Percentiles rank a stretch among this genome's conserved stretches.
These are phyloP conservation scores for Ligdia adustata DNA, from an alignment of 2,888 invertebrate genomes.

Conservation along the genomic window DNA sequence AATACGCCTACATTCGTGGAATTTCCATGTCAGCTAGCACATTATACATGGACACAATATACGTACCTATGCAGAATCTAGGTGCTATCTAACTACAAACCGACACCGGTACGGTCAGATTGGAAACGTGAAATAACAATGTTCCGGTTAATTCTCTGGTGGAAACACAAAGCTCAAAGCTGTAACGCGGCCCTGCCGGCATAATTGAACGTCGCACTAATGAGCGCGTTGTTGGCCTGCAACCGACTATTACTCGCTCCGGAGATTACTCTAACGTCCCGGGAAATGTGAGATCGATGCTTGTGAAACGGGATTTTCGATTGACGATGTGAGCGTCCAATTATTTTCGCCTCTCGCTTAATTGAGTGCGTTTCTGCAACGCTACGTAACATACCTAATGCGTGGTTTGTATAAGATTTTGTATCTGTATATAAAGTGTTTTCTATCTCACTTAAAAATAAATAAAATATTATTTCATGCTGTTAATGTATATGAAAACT, in stretches of 20 bases:
- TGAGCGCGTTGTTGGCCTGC: constrained; percentile 79
- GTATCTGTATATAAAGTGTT: no score
- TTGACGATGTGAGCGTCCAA: constrained; percentile 47
- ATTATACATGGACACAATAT: no score
- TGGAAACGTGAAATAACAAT: constrained; percentile 43
- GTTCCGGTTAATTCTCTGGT: constrained; percentile 39
- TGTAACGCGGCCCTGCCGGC: constrained; percentile 52
- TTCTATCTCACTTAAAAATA: no score
- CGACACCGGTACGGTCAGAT: constrained; percentile 16
- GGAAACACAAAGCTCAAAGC: constrained; percentile 47
- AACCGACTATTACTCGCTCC: constrained; percentile 75
- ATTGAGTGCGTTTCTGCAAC: no score
- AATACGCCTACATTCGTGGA: no score
- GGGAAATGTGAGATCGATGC: constrained; percentile 61
- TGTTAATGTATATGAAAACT: no score
- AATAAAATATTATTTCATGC: no score
- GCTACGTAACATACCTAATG: no score
- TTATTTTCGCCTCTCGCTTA: constrained; percentile 40
- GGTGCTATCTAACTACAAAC: no score
- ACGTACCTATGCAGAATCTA: no score
- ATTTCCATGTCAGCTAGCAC: no score
- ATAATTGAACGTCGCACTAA: constrained; percentile 82
- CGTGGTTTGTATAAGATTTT: no score
- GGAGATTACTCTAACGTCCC: constrained; percentile 69
- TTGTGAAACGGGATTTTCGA: constrained; percentile 52